A percentile compares a stretch with the other conserved stretches of the same genome.
Evolutionary conservation across 2,888 invertebrate genomes (phyloP).

Genomic region (Rotaria socialis): DNA sequence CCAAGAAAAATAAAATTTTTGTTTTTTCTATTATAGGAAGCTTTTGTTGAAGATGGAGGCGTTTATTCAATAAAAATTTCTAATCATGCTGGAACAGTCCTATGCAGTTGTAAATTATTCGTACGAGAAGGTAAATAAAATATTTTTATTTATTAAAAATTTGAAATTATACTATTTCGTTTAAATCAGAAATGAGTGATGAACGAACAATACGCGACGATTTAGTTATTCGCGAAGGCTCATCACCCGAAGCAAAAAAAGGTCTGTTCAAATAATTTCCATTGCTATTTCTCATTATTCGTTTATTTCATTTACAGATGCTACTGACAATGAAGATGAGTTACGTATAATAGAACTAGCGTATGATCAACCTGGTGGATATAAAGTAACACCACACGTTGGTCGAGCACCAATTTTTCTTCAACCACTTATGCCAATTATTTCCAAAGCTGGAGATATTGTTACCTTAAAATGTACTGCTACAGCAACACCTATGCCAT

Average conservation of each 20-base stretch:
- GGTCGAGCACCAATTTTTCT: conserved; percentile 18
- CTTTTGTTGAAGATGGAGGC: conserved; percentile 39
- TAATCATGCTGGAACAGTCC: conserved; percentile 57
- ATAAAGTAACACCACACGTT: conserved; percentile 1
- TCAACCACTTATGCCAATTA: conserved; percentile 12
- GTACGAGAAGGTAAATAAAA: conserved; percentile 49
- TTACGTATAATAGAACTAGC: conserved; percentile 30
- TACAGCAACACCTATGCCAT: conserved; percentile 40
- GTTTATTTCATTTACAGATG: background rate
- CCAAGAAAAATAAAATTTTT: no score
- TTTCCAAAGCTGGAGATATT: conserved; percentile 40
- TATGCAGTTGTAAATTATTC: conserved; percentile 56
- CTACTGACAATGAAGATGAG: conserved; percentile 19
- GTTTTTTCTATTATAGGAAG: conserved; percentile 33
- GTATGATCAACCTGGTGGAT: background rate
- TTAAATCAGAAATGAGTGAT: conserved; percentile 18
- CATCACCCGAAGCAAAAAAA: background rate
- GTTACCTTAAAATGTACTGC: conserved; percentile 44
- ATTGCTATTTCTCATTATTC: background rate
- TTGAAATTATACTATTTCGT: no score
- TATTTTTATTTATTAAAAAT: no score
- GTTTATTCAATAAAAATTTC: conserved; percentile 51
- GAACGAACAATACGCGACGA: conserved; percentile 22
- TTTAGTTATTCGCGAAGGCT: conserved; percentile 19
- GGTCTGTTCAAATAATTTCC: background rate